Evolutionary conservation across 2,797 vertebrate species (phyloP), one percentile per base, ranked within the genome.

Genomic region (Darevskia nairensis): DNA sequence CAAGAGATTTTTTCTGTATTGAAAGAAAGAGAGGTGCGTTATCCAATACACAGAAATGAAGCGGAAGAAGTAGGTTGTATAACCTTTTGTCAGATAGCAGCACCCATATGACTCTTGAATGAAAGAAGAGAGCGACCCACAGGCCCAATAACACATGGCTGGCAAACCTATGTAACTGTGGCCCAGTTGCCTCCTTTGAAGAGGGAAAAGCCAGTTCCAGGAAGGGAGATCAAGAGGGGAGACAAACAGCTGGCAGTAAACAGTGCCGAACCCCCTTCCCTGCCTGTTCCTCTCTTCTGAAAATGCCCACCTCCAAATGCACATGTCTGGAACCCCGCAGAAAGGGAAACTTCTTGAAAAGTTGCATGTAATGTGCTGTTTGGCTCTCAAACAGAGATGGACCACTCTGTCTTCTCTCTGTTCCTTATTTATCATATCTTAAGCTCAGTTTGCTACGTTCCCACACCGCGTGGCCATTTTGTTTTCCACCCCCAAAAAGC

Each of bases 1-100:
- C 96, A 91, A 97, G 96, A 50, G 97, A 97, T 84, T 95, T 95
- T 96, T 96, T 98, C 97, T 98, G 93, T 86, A 89, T 19, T 9
- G 87, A 69, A 86, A 88, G 4, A 66, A 82, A 61, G 50, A 75
- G 11, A 80, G n/a, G 10, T 2, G 6, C 21, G 2, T 21, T 41
- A 41, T 17, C 0, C 44, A 46, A 46, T 46, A 44, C 15, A 76
- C 39, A 59, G 61, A 74, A n/a, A 2, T 44, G 39, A 81, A 61
- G 29, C 0, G 21, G 61, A 6, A 64, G 21, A 64, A 64, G 13
- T 55, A 55, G 50, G 50, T 55, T 55, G 50, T 15, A 55, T 44
- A 44, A 44, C 41, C 41, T 55, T 79, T 13, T 32, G 13, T 32
- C 1, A 71, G n/a, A 32, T n/a, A 71, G 29, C 5, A 35, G 80